Percentiles rank a stretch among this genome's conserved stretches.
phyloP scores from a whole-genome alignment of 2,888 invertebrate genomes.

The Cecidostiba fungosa region DNA sequence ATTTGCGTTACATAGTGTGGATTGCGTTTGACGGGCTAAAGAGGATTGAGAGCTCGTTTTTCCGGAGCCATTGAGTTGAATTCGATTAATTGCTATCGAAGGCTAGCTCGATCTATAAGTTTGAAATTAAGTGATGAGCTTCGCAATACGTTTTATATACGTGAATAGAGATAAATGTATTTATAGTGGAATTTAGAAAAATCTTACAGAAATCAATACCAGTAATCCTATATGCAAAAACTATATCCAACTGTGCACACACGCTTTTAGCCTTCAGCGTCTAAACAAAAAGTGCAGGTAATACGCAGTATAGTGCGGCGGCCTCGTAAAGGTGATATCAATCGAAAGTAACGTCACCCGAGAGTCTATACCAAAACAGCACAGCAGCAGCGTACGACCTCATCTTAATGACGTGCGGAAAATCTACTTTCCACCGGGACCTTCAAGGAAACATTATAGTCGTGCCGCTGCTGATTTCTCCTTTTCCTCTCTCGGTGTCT shows the following conservation, averaged over 20 bases:
- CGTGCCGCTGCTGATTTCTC: slow-evolving; percentile 21
- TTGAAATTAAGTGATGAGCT: too few relatives aligned
- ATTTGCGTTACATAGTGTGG: not conserved
- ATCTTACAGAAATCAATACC: too few relatives aligned
- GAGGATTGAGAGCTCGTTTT: too few relatives aligned
- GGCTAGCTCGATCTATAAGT: too few relatives aligned
- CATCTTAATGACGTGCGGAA: slow-evolving; percentile 7
- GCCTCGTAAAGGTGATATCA: slow-evolving; percentile 14
- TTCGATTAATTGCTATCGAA: too few relatives aligned
- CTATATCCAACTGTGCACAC: too few relatives aligned
- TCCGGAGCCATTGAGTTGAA: too few relatives aligned
- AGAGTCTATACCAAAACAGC: not conserved
- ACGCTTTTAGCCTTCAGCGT: not conserved
- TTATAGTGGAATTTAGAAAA: too few relatives aligned
- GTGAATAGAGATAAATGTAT: too few relatives aligned
- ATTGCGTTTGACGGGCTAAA: too few relatives aligned
- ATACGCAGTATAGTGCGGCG: not conserved
- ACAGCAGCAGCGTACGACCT: not conserved
- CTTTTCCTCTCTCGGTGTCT: not conserved
- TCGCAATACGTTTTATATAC: too few relatives aligned
- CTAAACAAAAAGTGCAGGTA: not conserved
- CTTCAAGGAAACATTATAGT: not conserved
- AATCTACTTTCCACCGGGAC: slow-evolving; percentile 38
- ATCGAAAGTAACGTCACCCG: slow-evolving; percentile 34
- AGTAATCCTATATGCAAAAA: not conserved